Evolutionary conservation across 2,113 vertebrate species (phyloP).

Genomic region (Formicarius rufipectus): DNA sequence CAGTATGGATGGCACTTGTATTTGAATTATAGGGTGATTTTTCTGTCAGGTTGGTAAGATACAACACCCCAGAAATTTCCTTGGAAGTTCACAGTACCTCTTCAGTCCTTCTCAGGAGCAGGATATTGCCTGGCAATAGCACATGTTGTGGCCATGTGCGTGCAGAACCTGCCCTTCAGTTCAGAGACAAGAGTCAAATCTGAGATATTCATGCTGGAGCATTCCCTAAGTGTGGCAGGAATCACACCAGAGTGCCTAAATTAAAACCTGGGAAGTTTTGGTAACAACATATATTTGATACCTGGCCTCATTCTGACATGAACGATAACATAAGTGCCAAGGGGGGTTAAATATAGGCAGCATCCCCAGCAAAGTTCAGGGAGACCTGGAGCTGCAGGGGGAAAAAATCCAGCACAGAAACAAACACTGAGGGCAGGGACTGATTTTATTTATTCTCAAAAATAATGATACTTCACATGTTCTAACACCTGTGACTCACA

Average conservation of each 20-base stretch:
- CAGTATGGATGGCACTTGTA: conserved; percentile 11
- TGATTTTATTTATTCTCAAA: background rate
- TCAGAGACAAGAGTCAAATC: background rate
- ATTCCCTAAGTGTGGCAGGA: background rate
- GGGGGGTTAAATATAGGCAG: conserved; percentile 58
- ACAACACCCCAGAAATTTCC: conserved; percentile 30
- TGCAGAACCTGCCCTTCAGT: background rate
- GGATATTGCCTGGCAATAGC: background rate
- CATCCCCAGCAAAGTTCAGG: conserved; percentile 49
- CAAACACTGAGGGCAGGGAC: background rate
- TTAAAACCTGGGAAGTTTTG: conserved; percentile 21
- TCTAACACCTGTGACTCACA: background rate
- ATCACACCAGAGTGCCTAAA: background rate
- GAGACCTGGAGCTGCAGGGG: conserved; percentile 7
- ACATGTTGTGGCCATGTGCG: background rate
- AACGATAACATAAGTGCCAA: conserved; percentile 25
- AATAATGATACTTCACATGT: accelerated
- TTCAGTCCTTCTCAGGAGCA: background rate
- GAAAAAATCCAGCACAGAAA: conserved; percentile 1
- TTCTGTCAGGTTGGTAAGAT: conserved; percentile 4
- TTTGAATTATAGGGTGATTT: conserved; percentile 49
- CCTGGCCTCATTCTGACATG: conserved; percentile 63
- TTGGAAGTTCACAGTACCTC: background rate
- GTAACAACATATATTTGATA: conserved; percentile 26
- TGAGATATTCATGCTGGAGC: background rate